Base-by-base conservation (phyloP, 2,113 vertebrate genomes). In the Hippocampus abdominalis region DNA sequence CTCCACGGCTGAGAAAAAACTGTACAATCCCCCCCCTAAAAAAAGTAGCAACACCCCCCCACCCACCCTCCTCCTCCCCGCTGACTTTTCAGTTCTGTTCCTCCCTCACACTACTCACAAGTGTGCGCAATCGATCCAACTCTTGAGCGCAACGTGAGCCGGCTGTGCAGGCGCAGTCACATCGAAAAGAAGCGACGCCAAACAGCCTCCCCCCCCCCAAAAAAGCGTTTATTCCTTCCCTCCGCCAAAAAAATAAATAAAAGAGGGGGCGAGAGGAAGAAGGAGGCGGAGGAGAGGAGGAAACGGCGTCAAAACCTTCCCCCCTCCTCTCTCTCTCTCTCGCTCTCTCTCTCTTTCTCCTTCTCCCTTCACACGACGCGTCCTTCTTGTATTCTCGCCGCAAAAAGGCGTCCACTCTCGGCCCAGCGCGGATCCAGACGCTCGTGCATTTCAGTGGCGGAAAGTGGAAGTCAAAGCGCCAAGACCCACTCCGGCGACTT, bases 91-190 rank as follows among this genome's bases (percentile, higher is more conserved):
- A 80, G 71, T 77, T 77, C 72, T 81, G 69, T 15, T 59, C 79
- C 79, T 79, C 69, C 85, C 79, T 89, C 68, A 85, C 84, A 87
- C 82, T 86, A 87, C 82, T 86, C 79, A 36, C 15, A 92, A 91
- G 84, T 90, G 88, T 87, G 86, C 85, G 82, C 77, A 85, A 91
- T 92, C 84, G 90, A 92, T 87, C 86, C 83, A 92, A 93, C 90
- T 93, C 84, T 83, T 72, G 81, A 80, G 76, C 72, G 85, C 91
- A 89, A 90, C 90, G 91, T 91, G 92, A 93, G 86, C 88, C 89
- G 83, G 77, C 15, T 87, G 81, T 89, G 81, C 83, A 90, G 87
- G 90, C 90, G 90, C 91, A 92, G 90, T 88, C 83, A 83, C 86
- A 86, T 87, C 90, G 69, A 53, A 18, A 70, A 72, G 57, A 71